Evolutionary conservation across 35 echinoderm and acorn worm species (phyloP).

Genomic region (Apostichopus japonicus): DNA sequence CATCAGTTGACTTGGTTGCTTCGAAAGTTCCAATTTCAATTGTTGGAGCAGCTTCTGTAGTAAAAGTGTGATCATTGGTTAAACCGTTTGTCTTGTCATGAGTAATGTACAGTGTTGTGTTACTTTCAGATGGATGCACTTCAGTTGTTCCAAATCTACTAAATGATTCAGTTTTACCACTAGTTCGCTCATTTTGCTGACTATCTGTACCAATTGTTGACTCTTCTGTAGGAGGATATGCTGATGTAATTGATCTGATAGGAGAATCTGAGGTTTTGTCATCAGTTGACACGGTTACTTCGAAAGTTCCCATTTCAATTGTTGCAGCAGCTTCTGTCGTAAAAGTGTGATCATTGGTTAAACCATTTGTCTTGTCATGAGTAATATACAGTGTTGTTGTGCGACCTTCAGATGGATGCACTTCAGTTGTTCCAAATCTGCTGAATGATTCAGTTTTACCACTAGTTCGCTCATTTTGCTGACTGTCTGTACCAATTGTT

Average conservation of each 20-base stretch:
- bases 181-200: neutral
- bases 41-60: neutral
- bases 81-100: too few species aligned
- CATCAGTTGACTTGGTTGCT: neutral
- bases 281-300: neutral
- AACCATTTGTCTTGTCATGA: too few species aligned
- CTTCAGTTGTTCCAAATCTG: neutral
- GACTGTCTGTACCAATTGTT: too few species aligned
- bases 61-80: too few species aligned
- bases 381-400: neutral
- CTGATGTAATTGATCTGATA: neutral
- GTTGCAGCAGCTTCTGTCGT: neutral
- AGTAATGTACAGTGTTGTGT: neutral
- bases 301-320: neutral
- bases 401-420: neutral
- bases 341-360: too few species aligned
- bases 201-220: too few species aligned
- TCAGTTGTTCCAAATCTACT: neutral
- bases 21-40: neutral
- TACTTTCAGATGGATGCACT: neutral
- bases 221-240: too few species aligned
- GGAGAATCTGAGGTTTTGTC: neutral
- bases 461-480: neutral
- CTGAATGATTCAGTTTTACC: neutral
- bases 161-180: neutral